Evolutionary conservation across 2,797 vertebrate genomes (phyloP), one percentile per base, ranked within the genome.

Genomic region (Rhynchotus rufescens): DNA sequence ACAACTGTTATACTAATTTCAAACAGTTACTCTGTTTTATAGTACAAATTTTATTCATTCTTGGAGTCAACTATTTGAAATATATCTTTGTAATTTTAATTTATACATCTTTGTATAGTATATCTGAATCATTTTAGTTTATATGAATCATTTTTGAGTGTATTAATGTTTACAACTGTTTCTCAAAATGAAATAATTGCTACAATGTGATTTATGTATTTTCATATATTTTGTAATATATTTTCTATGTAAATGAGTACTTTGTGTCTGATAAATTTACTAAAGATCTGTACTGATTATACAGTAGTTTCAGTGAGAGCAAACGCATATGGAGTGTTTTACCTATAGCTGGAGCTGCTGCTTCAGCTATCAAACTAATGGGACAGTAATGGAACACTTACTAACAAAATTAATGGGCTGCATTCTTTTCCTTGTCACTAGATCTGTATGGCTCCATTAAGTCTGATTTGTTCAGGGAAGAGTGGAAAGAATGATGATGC

Each of bases 381-480:
- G 84, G 93, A 88, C n/a, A 2, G 2, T 92, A 94, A 91, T 82
- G 78, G 86, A 90, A 94, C 79, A 75, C 71, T 88, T 78, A 75
- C 65, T 61, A 91, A 52, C 45, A 78, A 84, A 90, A 92, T 88
- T 84, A 88, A 91, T 91, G 74, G 73, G 6, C 68, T 91, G 80
- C 79, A 71, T 89, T 94, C 82, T 93, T 80, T 83, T 60, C 74
- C 73, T 94, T 92, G 86, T 74, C 69, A 87, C 88, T 85, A 36
- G 59, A 80, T 81, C 74, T 90, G 76, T 68, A 47, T 88, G 75
- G 84, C 69, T 94, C 86, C 75, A 82, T 95, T 95, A 96, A 34
- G 59, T 71, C 57, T 93, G 67, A 84, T 90, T 86, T 90, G 38
- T 86, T 84, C 73, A 67, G 65, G 83, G 74, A 62, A 0, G 1